Percentiles rank a stretch among this genome's conserved stretches.
These are phyloP conservation scores for Ctena decussata DNA, from an alignment of 2,888 invertebrate species.

Conservation along the genomic window DNA sequence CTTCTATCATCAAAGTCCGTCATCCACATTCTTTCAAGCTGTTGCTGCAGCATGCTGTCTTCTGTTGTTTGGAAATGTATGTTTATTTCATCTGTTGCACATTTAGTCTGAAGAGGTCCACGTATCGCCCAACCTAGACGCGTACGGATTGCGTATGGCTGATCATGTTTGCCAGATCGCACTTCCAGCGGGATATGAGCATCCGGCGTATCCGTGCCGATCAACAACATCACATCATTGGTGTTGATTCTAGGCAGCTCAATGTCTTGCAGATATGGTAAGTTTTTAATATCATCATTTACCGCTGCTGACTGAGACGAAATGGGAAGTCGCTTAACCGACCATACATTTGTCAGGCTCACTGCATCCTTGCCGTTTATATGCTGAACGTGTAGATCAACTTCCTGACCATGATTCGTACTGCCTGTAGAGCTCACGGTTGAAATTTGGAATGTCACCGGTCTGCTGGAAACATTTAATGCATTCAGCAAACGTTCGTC, in stretches of 20 bases:
- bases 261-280: conserved; percentile 13
- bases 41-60: conserved; percentile 6
- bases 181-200: conserved; percentile 25
- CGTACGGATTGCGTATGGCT: conserved; percentile 23
- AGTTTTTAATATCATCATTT: neutral
- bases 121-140: conserved; percentile 18
- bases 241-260: neutral
- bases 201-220: conserved; percentile 11
- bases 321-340: conserved; percentile 25
- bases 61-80: neutral
- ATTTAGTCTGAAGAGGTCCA: neutral
- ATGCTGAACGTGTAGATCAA: neutral
- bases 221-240: conserved; percentile 15
- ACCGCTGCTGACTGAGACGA: conserved; percentile 17
- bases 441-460: conserved; percentile 13
- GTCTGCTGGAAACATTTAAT: conserved; percentile 7
- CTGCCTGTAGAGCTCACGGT: neutral
- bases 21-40: conserved; percentile 23
- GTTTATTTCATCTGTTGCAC: neutral
- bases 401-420: neutral
- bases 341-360: conserved; percentile 9
- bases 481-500: conserved; percentile 9
- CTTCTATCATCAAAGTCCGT: conserved; percentile 16
- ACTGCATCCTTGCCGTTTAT: neutral
- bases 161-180: neutral